phyloP scores from a whole-genome alignment of 2,888 invertebrate genomes.

The Spilosoma lubricipeda region DNA sequence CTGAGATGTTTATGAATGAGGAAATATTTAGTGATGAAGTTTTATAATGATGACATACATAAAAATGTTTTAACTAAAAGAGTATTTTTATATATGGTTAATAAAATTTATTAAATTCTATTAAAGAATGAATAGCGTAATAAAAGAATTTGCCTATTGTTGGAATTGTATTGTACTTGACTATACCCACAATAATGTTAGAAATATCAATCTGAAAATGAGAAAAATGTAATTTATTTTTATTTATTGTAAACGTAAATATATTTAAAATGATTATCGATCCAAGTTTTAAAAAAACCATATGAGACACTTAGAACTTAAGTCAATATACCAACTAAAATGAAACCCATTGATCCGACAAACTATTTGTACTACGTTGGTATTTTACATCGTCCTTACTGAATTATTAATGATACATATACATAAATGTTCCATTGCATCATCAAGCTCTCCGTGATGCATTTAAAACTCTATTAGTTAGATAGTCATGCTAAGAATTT shows the following conservation, averaged over 20 bases:
- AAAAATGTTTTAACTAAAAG: too few species aligned
- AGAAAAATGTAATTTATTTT: background rate
- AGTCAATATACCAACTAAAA: slow-evolving; percentile 6
- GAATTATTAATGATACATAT: slow-evolving; percentile 41
- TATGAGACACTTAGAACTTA: too few species aligned
- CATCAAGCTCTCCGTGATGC: slow-evolving; percentile 13
- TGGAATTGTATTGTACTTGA: background rate
- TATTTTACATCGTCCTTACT: slow-evolving; percentile 35
- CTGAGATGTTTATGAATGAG: background rate
- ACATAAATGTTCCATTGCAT: slow-evolving; percentile 28
- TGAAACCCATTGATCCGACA: slow-evolving; percentile 28
- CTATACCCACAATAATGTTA: background rate
- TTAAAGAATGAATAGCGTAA: too few species aligned
- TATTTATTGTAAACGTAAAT: background rate
- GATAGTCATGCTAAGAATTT: background rate
- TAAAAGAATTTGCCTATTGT: background rate
- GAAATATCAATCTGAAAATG: background rate
- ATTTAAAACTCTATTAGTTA: background rate
- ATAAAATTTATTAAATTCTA: too few species aligned
- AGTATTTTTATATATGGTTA: too few species aligned
- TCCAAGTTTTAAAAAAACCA: background rate
- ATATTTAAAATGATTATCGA: background rate
- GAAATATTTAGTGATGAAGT: too few species aligned
- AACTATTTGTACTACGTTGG: slow-evolving; percentile 36
- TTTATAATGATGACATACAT: too few species aligned